Conservation (phyloP, 2,113 vertebrate genomes). For the Raja brachyura region DNA sequence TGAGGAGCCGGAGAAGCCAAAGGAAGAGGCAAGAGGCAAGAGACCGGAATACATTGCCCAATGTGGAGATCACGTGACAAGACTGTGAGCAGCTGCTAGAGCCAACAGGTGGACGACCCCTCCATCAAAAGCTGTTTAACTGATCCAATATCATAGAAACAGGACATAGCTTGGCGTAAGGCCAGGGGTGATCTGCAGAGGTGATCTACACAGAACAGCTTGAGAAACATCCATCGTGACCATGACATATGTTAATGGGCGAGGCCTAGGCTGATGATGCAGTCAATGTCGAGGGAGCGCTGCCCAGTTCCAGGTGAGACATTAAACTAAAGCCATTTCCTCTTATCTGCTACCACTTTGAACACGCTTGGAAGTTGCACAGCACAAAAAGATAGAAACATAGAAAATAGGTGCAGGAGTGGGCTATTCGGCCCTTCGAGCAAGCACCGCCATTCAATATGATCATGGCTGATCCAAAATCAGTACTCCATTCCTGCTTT, state of each 20-base stretch:
- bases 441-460: too few relatives aligned
- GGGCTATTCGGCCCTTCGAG: too few relatives aligned
- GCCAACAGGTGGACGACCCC: not conserved
- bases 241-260: not conserved
- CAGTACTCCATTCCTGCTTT: too few relatives aligned
- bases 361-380: not conserved
- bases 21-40: not conserved
- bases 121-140: not conserved
- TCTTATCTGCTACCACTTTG: not conserved
- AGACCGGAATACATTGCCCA: not conserved
- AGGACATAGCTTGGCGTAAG: too few relatives aligned
- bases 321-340: not conserved
- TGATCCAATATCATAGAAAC: too few relatives aligned
- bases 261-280: too few relatives aligned
- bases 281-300: not conserved
- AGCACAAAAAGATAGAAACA: too few relatives aligned
- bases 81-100: not conserved
- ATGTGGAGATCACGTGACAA: not conserved
- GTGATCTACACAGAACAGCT: not conserved
- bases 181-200: not conserved
- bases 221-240: not conserved
- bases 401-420: too few relatives aligned
- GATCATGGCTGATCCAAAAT: too few relatives aligned
- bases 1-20: not conserved
- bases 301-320: not conserved